Conservation (phyloP, 2,888 invertebrate species). For the Tuta absoluta region DNA sequence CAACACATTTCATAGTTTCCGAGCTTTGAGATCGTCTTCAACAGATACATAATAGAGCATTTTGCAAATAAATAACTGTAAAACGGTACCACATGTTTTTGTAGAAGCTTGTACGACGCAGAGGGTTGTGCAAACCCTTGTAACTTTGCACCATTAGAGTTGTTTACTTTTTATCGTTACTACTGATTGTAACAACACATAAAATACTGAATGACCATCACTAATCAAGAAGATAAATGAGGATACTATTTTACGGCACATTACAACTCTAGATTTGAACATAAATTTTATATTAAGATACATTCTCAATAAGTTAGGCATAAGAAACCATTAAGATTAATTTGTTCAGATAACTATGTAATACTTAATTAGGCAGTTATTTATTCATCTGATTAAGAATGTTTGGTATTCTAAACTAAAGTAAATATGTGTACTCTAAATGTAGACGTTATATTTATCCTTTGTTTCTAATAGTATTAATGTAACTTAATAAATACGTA, state of each 20-base stretch:
- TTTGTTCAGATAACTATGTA: background rate
- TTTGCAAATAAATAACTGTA: background rate
- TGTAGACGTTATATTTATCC: no score
- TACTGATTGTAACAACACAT: background rate
- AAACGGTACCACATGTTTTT: constrained; percentile 15
- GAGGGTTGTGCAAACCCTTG: constrained; percentile 66
- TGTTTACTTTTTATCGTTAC: constrained; percentile 39
- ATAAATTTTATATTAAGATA: constrained; percentile 19
- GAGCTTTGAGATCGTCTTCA: no score
- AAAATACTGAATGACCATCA: constrained; percentile 9
- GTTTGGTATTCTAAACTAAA: no score
- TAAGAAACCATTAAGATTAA: background rate
- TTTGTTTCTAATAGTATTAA: no score
- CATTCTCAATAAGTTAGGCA: constrained; percentile 14
- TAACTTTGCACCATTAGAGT: constrained; percentile 65
- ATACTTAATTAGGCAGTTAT: no score
- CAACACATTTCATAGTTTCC: no score
- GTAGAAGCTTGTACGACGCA: constrained; percentile 64
- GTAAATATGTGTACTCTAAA: no score
- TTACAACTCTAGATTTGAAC: constrained; percentile 19
- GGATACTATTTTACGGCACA: constrained; percentile 20
- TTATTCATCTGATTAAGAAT: no score
- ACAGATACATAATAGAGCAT: no score
- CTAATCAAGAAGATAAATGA: constrained; percentile 27
- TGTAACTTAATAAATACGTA: no score